These are phyloP conservation scores for Aythya fuligula DNA, from an alignment of 2,797 vertebrate species.

Conservation along the genomic window DNA sequence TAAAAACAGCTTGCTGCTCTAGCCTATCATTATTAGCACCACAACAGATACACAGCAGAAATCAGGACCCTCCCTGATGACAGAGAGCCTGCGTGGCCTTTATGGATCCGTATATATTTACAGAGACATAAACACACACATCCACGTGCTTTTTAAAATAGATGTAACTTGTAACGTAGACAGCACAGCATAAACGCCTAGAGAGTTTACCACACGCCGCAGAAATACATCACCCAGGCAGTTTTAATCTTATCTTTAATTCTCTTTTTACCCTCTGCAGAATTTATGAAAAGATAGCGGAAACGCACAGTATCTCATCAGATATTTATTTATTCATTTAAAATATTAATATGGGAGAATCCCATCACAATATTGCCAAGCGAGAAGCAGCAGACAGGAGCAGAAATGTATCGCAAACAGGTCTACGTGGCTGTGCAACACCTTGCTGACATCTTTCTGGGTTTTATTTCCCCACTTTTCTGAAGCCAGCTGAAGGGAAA, in stretches of 20 bases:
- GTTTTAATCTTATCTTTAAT: constrained; percentile 70
- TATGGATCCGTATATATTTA: background rate
- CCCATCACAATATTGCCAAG: constrained; percentile 15
- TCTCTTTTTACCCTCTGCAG: constrained; percentile 46
- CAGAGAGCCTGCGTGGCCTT: background rate
- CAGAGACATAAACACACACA: background rate
- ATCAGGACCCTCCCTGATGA: background rate
- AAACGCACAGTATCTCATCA: constrained; percentile 41
- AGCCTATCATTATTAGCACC: background rate
- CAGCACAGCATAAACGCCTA: background rate
- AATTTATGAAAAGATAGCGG: constrained; percentile 37
- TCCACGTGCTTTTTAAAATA: constrained; percentile 12
- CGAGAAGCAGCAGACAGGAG: background rate
- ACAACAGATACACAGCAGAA: background rate
- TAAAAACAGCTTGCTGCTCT: background rate
- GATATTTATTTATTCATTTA: constrained; percentile 69
- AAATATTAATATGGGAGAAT: constrained; percentile 69
- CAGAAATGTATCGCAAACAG: background rate
- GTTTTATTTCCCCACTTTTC: background rate
- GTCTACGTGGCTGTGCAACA: background rate
- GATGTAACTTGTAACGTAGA: constrained; percentile 23
- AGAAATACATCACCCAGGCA: constrained; percentile 46
- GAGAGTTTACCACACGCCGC: constrained; percentile 15
- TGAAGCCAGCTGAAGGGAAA: background rate
- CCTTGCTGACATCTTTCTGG: background rate